These are phyloP conservation scores for Hippocampus kuda DNA, from an alignment of 2,797 vertebrate genomes.

Conservation along the genomic window DNA sequence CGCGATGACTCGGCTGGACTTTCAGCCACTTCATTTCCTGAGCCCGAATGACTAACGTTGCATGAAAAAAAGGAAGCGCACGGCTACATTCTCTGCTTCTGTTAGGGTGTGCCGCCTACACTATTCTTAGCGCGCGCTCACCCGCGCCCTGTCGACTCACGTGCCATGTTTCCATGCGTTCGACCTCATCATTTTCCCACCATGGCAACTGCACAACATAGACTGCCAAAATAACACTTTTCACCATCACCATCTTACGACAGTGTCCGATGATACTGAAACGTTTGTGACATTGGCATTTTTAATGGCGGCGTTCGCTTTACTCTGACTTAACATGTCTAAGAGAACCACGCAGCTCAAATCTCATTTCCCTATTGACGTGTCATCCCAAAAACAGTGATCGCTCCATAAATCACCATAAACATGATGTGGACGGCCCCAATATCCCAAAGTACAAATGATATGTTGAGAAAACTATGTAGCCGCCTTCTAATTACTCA, in stretches of 20 bases:
- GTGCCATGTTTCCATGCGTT: slow-evolving; percentile 42
- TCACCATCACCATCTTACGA: neutral
- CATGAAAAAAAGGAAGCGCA: slow-evolving; percentile 56
- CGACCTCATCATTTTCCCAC: neutral
- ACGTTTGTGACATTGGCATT: neutral
- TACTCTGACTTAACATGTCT: neutral
- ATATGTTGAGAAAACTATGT: neutral
- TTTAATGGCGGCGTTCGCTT: neutral
- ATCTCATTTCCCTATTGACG: neutral
- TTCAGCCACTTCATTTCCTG: slow-evolving; percentile 43
- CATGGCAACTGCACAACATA: neutral
- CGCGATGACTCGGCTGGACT: slow-evolving; percentile 5
- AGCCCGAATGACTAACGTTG: slow-evolving; percentile 40
- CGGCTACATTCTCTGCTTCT: slow-evolving; percentile 47
- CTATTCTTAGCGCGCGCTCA: slow-evolving; percentile 64
- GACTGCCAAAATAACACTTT: neutral
- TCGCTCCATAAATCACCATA: neutral
- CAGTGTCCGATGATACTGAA: neutral
- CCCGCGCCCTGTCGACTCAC: slow-evolving; percentile 20
- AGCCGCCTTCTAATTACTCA: neutral
- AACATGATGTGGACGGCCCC: neutral
- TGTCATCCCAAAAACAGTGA: neutral
- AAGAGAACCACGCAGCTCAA: neutral
- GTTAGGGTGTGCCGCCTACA: slow-evolving; percentile 61
- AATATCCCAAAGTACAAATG: neutral